Conservation (phyloP, 92 coral and sea anemone species). For the Bergia puertoricense region DNA sequence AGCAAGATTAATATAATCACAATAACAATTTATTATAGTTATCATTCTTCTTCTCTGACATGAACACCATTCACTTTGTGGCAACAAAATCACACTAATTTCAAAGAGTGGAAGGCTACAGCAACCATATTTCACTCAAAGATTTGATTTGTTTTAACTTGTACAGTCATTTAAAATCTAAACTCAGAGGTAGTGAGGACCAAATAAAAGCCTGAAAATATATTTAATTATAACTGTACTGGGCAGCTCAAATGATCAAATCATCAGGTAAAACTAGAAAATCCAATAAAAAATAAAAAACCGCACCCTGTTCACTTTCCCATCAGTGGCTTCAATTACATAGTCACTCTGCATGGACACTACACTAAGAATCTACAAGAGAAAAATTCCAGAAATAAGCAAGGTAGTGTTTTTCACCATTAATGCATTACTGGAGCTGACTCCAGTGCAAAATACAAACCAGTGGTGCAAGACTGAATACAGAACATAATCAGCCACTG, state of each 20-base stretch:
- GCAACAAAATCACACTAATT: neutral
- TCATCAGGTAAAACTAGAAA: conserved; percentile 3
- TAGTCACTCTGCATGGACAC: conserved; percentile 68
- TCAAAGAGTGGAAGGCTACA: neutral
- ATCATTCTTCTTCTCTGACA: neutral
- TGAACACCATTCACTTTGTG: neutral
- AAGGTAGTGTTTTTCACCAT: neutral
- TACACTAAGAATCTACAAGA: conserved; percentile 65
- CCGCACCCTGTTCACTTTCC: conserved; percentile 76
- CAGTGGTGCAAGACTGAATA: neutral
- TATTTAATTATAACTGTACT: neutral
- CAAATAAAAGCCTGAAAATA: neutral
- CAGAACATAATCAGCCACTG: neutral
- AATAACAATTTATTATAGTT: neutral
- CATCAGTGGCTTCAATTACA: conserved; percentile 66
- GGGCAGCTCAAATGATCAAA: neutral
- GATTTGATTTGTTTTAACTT: neutral
- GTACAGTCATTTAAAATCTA: neutral
- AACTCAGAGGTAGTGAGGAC: neutral
- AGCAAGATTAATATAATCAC: too few species aligned
- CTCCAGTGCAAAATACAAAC: neutral
- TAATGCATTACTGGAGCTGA: neutral
- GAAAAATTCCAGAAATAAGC: conserved; percentile 42
- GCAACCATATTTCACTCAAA: too few species aligned
- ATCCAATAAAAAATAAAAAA: conserved; percentile 3